Evolutionary conservation across 2,888 invertebrate species (phyloP).

Genomic region (Adineta ricciae): DNA sequence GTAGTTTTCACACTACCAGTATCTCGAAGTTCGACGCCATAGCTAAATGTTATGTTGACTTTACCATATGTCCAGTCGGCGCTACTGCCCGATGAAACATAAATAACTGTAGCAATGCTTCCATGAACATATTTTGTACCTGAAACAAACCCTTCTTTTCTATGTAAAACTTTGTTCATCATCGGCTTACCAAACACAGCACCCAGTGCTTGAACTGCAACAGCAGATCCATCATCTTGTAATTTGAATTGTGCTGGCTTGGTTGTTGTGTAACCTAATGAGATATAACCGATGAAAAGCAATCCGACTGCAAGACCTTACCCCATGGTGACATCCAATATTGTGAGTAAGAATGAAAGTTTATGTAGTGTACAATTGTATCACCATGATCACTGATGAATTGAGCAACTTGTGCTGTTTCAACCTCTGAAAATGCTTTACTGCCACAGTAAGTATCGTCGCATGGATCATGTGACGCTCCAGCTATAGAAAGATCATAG

Average conservation of each 20-base stretch:
- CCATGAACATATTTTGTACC: constrained; percentile 25
- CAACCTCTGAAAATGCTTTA: constrained; percentile 25
- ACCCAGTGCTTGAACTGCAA: background rate
- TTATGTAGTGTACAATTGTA: constrained; percentile 26
- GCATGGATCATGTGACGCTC: constrained; percentile 27
- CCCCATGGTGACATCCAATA: constrained; percentile 30
- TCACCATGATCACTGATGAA: constrained; percentile 5
- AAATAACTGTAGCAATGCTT: constrained; percentile 23
- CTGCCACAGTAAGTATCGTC: constrained; percentile 24
- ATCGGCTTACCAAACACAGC: background rate
- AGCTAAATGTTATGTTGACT: constrained; percentile 5
- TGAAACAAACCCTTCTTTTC: background rate
- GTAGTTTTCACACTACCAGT: background rate
- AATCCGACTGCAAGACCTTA: background rate
- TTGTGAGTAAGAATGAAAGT: constrained; percentile 29
- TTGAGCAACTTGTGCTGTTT: constrained; percentile 20
- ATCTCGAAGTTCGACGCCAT: constrained; percentile 31
- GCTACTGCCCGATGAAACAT: constrained; percentile 24
- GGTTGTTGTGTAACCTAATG: background rate
- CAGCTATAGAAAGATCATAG: background rate
- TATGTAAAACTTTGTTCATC: too few species aligned
- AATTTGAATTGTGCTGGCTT: constrained; percentile 25
- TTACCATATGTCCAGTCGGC: constrained; percentile 28
- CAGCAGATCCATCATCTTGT: constrained; percentile 14
- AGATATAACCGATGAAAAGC: background rate